Conservation (phyloP, 2,797 vertebrate species). For the Zenarchopterus dispar region DNA sequence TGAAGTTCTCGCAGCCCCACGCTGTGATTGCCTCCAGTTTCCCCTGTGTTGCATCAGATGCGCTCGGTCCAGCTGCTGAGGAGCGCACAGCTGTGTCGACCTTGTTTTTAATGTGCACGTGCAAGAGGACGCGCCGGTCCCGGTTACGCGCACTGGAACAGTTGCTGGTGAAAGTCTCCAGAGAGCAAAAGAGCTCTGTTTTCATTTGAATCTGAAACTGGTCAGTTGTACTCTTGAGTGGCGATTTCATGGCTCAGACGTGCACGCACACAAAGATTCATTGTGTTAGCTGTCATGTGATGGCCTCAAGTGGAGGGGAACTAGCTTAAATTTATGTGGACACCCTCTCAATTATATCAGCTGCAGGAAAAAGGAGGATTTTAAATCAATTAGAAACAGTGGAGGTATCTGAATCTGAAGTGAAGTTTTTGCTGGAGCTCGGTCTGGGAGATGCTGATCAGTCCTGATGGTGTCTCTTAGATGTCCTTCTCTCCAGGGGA, state of each 20-base stretch:
- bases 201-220: constrained; percentile 65
- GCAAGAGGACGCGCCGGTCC: constrained; percentile 15
- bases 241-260: constrained; percentile 49
- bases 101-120: constrained; percentile 48
- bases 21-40: constrained; percentile 67
- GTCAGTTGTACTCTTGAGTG: constrained; percentile 31
- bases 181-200: constrained; percentile 52
- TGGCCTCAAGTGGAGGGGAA: constrained; percentile 40
- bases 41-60: constrained; percentile 82
- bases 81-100: constrained; percentile 63
- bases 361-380: constrained; percentile 24
- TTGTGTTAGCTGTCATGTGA: constrained; percentile 60
- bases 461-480: constrained; percentile 1
- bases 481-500: constrained; percentile 6
- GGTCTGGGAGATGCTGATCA: constrained; percentile 29
- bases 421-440: constrained; percentile 24
- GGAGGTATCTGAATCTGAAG: constrained; percentile 24
- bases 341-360: constrained; percentile 37
- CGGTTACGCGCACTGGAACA: constrained; percentile 6
- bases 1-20: constrained; percentile 35
- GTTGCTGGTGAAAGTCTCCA: constrained; percentile 29
- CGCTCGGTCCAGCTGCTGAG: constrained; percentile 71
- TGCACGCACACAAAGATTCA: constrained; percentile 37
- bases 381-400: constrained; percentile 40
- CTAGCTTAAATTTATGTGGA: constrained; percentile 48